phyloP scores from a whole-genome alignment of 2,888 invertebrate genomes.

The Pandemis cinnamomeana region DNA sequence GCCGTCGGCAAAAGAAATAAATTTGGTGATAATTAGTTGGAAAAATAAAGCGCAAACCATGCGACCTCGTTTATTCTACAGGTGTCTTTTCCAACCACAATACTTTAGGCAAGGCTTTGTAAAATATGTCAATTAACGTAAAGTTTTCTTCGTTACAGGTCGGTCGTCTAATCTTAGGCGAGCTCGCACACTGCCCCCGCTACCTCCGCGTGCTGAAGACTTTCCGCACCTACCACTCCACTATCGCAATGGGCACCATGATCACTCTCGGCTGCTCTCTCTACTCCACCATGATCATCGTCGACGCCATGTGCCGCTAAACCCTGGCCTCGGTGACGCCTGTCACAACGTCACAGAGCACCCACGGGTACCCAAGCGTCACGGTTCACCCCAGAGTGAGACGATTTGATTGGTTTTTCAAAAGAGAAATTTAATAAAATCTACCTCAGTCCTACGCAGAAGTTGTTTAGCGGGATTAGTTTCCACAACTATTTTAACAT shows the following conservation, averaged over 20 bases:
- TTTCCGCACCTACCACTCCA: constrained; percentile 91
- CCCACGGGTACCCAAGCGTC: constrained; percentile 11
- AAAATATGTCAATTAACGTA: not conserved
- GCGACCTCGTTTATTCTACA: too few species aligned
- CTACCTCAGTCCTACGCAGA: constrained; percentile 33
- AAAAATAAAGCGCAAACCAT: too few species aligned
- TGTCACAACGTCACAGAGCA: constrained; percentile 14
- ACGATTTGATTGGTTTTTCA: constrained; percentile 27
- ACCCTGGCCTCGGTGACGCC: constrained; percentile 34
- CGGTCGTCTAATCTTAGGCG: constrained; percentile 89
- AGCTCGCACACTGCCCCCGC: constrained; percentile 90
- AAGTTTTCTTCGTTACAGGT: constrained; percentile 71
- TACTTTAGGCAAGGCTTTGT: too few species aligned
- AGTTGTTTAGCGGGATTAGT: not conserved
- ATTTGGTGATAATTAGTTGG: too few species aligned
- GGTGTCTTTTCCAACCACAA: too few species aligned
- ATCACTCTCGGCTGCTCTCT: constrained; percentile 77
- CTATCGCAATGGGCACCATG: constrained; percentile 92
- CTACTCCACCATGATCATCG: constrained; percentile 78
- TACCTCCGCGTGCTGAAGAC: constrained; percentile 89
- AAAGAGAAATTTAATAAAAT: constrained; percentile 25
- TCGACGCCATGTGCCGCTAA: constrained; percentile 76
- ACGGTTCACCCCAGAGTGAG: not conserved
- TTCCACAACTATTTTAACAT: constrained; percentile 5
- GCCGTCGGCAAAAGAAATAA: too few species aligned